A percentile compares a stretch with the other conserved stretches of the same genome.
Conservation (phyloP, 2,113 vertebrate species). For the Perognathus longimembris region DNA sequence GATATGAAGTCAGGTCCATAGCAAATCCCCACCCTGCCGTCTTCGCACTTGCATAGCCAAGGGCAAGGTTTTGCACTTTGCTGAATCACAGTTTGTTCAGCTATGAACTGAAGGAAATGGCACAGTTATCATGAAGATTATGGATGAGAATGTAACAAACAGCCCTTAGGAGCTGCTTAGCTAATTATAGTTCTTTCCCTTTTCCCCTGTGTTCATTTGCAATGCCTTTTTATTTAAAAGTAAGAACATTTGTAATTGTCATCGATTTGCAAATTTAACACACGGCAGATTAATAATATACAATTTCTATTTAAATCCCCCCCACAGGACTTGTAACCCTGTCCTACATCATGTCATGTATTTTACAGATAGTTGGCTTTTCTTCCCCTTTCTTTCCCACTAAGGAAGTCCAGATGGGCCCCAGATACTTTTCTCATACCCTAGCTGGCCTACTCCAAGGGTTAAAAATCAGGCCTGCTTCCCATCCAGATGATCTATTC, state of each 20-base stretch:
- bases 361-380: conserved; percentile 69
- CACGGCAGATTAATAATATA: conserved; percentile 51
- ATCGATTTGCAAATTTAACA: conserved; percentile 64
- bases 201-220: background rate
- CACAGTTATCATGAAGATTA: background rate
- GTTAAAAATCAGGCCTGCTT: conserved; percentile 83
- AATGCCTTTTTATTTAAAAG: background rate
- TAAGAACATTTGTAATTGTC: conserved; percentile 52
- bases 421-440: conserved; percentile 76
- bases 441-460: conserved; percentile 56
- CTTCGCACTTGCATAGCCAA: background rate
- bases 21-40: background rate
- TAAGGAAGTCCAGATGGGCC: conserved; percentile 81
- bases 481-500: conserved; percentile 84
- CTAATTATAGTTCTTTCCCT: background rate
- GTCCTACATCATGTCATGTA: conserved; percentile 56
- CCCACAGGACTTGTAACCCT: conserved; percentile 34
- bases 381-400: conserved; percentile 55
- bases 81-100: background rate
- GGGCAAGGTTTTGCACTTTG: background rate
- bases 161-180: background rate
- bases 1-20: background rate
- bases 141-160: background rate
- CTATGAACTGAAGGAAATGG: conserved; percentile 23
- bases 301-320: conserved; percentile 68